phyloP scores from a whole-genome alignment of 2,113 vertebrate species.

The Colossoma macropomum region DNA sequence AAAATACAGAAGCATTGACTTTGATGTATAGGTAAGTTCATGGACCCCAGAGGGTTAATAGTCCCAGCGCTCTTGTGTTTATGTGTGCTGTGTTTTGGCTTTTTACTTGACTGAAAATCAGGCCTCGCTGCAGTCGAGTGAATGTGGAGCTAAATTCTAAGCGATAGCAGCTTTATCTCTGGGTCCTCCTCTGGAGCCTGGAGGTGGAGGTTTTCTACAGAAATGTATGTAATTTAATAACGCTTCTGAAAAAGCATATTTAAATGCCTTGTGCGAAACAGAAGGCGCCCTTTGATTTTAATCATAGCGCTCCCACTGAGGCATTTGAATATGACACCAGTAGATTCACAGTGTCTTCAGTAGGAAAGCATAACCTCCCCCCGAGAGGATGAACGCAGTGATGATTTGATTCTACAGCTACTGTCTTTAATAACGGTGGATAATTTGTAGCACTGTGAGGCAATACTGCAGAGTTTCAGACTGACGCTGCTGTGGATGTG shows the following conservation, averaged over 20 bases:
- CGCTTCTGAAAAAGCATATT: conserved; percentile 15
- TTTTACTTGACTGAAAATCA: too few species aligned
- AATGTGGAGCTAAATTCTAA: neutral
- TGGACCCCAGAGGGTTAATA: too few species aligned
- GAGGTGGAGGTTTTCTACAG: neutral
- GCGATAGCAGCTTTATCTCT: neutral
- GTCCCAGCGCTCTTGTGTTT: too few species aligned
- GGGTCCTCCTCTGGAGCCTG: neutral
- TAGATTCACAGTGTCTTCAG: neutral
- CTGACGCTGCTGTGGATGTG: too few species aligned
- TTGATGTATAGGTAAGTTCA: too few species aligned
- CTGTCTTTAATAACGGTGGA: neutral
- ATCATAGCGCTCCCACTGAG: conserved; percentile 2
- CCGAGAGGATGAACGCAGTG: neutral
- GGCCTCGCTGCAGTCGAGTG: neutral
- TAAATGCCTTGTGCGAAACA: neutral
- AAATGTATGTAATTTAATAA: conserved; percentile 36
- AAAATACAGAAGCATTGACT: too few species aligned
- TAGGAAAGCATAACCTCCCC: neutral
- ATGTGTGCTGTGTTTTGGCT: too few species aligned
- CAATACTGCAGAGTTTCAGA: neutral
- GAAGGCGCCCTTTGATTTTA: neutral
- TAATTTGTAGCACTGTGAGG: neutral
- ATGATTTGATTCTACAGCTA: neutral
- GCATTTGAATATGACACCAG: conserved; percentile 14